Conservation (phyloP, 1,140 invertebrate genomes). For the Stegodyphus mimosarum region DNA sequence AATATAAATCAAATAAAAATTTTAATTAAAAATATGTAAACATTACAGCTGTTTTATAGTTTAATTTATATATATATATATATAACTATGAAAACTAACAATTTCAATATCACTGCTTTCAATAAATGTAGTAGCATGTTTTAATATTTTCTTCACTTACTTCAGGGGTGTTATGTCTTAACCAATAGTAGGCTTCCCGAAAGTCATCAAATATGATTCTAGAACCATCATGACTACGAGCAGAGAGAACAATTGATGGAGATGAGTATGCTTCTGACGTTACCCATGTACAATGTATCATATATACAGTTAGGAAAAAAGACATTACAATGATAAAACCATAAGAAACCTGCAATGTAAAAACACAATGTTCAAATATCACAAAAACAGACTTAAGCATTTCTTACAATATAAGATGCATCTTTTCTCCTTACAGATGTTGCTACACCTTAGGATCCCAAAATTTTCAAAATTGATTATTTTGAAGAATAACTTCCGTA, state of each 20-base stretch:
- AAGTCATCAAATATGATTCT: constrained; percentile 98
- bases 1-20: too few species aligned
- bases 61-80: too few species aligned
- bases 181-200: constrained; percentile 97
- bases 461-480: too few species aligned
- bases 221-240: constrained; percentile 90
- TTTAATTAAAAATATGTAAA: too few species aligned
- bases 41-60: too few species aligned
- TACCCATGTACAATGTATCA: constrained; percentile 98
- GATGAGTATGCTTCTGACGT: constrained; percentile 98
- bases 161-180: constrained; percentile 93
- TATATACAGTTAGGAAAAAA: constrained; percentile 89
- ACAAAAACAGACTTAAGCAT: not conserved
- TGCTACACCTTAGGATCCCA: too few species aligned
- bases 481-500: too few species aligned
- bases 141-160: constrained; percentile 32
- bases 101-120: too few species aligned
- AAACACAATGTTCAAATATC: not conserved
- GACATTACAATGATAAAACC: constrained; percentile 87
- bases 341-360: constrained; percentile 76
- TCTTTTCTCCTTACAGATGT: not conserved
- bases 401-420: not conserved
- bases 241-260: constrained; percentile 96
- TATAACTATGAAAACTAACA: too few species aligned
- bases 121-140: not conserved